Evolutionary conservation across 2,888 invertebrate species (phyloP).

Genomic region (Phengaris arion): DNA sequence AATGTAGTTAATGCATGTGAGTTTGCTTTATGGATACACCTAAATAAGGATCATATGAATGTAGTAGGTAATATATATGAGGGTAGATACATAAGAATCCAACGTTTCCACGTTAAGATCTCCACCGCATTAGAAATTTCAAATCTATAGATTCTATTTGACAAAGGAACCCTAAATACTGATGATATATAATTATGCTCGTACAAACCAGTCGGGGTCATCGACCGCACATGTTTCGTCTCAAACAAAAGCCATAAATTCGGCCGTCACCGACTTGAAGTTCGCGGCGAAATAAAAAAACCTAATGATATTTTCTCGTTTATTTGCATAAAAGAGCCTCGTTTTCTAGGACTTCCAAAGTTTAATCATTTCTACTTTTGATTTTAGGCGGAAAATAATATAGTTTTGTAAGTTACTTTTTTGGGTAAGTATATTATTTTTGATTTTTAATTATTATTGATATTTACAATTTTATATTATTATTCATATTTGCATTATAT

Average conservation of each 20-base stretch:
- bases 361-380: neutral
- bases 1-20: too few species aligned
- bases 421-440: too few species aligned
- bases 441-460: too few species aligned
- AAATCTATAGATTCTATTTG: neutral
- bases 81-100: too few species aligned
- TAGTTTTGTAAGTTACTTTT: too few species aligned
- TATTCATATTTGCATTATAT: too few species aligned
- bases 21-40: too few species aligned
- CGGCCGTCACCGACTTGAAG: neutral
- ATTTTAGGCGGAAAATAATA: neutral
- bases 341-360: conserved; percentile 5
- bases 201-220: neutral
- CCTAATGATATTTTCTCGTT: neutral
- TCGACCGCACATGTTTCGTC: conserved; percentile 9
- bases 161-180: neutral
- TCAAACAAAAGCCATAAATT: conserved; percentile 16
- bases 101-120: too few species aligned
- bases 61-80: too few species aligned
- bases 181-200: neutral
- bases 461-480: too few species aligned
- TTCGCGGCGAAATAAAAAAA: conserved; percentile 20
- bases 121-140: too few species aligned
- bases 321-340: neutral
- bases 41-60: too few species aligned